Percentiles rank a stretch among this genome's conserved stretches.
Evolutionary conservation across 2,888 invertebrate species (phyloP).

Genomic region (Zygogramma bicolorata): DNA sequence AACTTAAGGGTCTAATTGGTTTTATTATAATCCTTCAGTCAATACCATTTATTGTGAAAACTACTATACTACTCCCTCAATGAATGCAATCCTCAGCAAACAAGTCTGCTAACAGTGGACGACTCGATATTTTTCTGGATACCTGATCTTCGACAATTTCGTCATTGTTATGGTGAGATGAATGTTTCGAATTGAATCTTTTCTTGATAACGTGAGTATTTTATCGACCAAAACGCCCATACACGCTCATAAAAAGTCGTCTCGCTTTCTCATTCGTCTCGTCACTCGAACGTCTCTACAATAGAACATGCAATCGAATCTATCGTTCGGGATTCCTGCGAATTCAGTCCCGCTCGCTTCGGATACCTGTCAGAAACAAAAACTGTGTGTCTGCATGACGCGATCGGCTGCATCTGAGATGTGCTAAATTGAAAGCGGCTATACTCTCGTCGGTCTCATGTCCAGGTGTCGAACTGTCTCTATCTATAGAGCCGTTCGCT

Average conservation of each 20-base stretch:
- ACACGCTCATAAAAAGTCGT: background rate
- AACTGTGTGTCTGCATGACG: conserved; percentile 42
- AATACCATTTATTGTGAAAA: too few relatives aligned
- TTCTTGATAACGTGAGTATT: too few relatives aligned
- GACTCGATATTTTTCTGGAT: too few relatives aligned
- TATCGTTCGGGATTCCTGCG: conserved; percentile 16
- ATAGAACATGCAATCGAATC: background rate
- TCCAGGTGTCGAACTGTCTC: conserved; percentile 19
- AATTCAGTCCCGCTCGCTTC: conserved; percentile 36
- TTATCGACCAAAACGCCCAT: too few relatives aligned
- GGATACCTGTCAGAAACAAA: conserved; percentile 49
- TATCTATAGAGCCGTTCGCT: conserved; percentile 11
- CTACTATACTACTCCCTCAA: too few relatives aligned
- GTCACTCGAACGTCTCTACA: background rate
- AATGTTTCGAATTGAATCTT: too few relatives aligned
- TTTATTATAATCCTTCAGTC: too few relatives aligned
- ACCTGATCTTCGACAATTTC: too few relatives aligned
- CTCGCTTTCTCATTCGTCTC: background rate
- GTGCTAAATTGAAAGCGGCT: conserved; percentile 47
- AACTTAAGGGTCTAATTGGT: too few relatives aligned
- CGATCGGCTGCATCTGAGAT: conserved; percentile 49
- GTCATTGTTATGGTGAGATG: too few relatives aligned
- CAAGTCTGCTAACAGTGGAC: too few relatives aligned
- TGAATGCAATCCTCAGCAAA: too few relatives aligned
- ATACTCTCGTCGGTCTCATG: conserved; percentile 2